Evolutionary conservation across 2,113 vertebrate genomes (phyloP).

Genomic region (Dicerorhinus sumatrensis): DNA sequence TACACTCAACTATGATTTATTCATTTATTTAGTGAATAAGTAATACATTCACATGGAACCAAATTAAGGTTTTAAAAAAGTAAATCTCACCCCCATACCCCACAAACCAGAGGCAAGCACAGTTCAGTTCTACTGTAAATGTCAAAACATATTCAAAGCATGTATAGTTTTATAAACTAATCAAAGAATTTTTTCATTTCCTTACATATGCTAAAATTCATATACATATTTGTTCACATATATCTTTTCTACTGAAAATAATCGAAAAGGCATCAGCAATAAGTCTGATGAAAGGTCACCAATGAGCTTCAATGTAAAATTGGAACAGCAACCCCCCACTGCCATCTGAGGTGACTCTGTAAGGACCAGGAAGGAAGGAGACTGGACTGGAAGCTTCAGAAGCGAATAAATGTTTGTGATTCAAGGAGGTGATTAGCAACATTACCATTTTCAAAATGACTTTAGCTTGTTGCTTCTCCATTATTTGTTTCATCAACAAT

Average conservation of each 20-base stretch:
- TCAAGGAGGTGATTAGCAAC: neutral
- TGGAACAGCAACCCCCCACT: neutral
- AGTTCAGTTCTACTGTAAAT: neutral
- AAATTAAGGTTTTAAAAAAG: neutral
- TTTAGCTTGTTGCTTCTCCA: neutral
- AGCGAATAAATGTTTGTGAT: neutral
- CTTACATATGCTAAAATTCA: neutral
- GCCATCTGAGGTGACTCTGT: neutral
- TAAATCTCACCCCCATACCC: neutral
- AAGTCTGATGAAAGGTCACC: neutral
- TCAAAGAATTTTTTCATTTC: neutral
- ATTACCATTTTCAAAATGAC: neutral
- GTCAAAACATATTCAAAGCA: conserved; percentile 18
- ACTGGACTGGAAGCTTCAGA: neutral
- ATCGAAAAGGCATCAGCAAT: neutral
- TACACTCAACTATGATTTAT: neutral
- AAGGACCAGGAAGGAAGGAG: neutral
- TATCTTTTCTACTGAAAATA: neutral
- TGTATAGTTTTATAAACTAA: neutral
- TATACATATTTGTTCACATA: neutral
- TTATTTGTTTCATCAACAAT: neutral
- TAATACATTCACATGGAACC: neutral
- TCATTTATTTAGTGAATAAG: neutral
- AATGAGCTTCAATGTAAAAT: neutral
- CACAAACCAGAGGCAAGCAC: neutral